Evolutionary conservation across 2,888 invertebrate species (phyloP).

Genomic region (Omphaloscelis lunosa): DNA sequence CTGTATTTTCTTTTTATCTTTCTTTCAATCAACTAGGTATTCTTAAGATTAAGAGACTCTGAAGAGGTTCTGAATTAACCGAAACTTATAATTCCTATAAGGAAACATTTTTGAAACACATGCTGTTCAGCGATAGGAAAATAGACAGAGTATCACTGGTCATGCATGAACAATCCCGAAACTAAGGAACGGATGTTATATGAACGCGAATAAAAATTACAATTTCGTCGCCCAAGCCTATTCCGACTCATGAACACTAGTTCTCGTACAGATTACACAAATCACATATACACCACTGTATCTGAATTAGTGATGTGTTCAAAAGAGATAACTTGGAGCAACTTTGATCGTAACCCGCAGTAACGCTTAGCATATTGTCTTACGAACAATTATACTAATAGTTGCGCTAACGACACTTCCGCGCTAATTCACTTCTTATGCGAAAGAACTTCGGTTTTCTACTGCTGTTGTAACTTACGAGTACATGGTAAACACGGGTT

Average conservation of each 20-base stretch:
- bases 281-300: constrained; percentile 5
- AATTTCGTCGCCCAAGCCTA: not conserved
- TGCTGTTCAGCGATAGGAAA: not conserved
- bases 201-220: not conserved
- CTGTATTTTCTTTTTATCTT: not conserved
- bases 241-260: not conserved
- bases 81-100: not conserved
- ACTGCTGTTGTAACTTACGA: constrained; percentile 12
- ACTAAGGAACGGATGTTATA: not conserved
- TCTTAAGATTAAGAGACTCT: not conserved
- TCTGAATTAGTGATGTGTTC: constrained; percentile 36
- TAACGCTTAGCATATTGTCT: constrained; percentile 63
- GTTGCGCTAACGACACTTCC: constrained; percentile 58
- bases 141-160: not conserved
- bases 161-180: not conserved
- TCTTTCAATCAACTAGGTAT: not conserved
- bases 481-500: not conserved
- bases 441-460: constrained; percentile 38
- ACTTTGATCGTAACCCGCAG: constrained; percentile 64
- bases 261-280: not conserved
- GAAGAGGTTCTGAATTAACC: not conserved
- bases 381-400: constrained; percentile 55
- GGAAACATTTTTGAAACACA: not conserved
- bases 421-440: constrained; percentile 51
- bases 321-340: constrained; percentile 29